A percentile compares a stretch with the other conserved stretches of the same genome.
phyloP scores from a whole-genome alignment of 2,888 invertebrate species.

The Hemistola chrysoprasaria region DNA sequence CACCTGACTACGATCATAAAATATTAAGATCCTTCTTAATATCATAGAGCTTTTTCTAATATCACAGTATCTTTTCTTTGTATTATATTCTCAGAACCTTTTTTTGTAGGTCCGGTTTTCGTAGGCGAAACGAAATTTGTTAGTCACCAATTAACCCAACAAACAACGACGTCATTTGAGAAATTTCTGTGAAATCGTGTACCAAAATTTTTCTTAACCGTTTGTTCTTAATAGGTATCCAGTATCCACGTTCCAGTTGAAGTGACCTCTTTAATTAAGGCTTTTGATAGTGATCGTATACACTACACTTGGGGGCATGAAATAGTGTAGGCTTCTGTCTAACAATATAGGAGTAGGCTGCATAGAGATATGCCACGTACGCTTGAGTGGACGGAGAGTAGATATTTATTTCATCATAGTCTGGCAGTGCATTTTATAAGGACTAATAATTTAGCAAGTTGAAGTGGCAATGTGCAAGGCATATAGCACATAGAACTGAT shows the following conservation, averaged over 20 bases:
- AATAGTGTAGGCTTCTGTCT: conserved; percentile 2
- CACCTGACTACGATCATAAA: too few relatives aligned
- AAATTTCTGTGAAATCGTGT: conserved; percentile 8
- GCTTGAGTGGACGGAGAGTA: neutral
- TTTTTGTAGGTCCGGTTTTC: too few relatives aligned
- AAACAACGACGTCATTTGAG: conserved; percentile 6
- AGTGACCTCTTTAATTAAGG: conserved; percentile 17
- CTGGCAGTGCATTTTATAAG: too few relatives aligned
- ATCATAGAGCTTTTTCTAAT: too few relatives aligned
- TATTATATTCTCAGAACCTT: too few relatives aligned
- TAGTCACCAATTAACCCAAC: conserved; percentile 5
- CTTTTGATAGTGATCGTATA: conserved; percentile 11
- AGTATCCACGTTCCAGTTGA: conserved; percentile 14
- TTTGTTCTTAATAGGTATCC: conserved; percentile 11
- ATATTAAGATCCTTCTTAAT: too few relatives aligned
- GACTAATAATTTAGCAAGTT: too few relatives aligned
- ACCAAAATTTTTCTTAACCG: conserved; percentile 7
- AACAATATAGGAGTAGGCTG: neutral
- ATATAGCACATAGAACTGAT: too few relatives aligned
- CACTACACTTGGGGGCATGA: conserved; percentile 10
- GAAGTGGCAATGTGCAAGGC: too few relatives aligned
- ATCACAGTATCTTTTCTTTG: too few relatives aligned
- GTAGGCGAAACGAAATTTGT: too few relatives aligned
- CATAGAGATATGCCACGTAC: conserved; percentile 3
- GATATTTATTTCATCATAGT: too few relatives aligned